Base-by-base conservation (phyloP, 2,113 vertebrate genomes). In the Poeciliopsis turrubarensis region DNA sequence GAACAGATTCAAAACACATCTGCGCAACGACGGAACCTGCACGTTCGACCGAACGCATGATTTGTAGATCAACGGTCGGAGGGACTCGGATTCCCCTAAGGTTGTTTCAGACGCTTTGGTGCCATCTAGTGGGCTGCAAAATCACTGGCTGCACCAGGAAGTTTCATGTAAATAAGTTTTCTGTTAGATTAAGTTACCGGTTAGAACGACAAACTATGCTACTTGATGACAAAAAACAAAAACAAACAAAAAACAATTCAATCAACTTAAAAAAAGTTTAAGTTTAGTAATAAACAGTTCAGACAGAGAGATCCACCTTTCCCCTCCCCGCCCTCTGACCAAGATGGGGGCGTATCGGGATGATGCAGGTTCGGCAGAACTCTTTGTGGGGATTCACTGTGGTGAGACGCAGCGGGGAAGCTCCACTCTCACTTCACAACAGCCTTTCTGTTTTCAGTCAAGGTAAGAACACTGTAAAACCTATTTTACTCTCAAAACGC, bases 391-490 rank as follows among this genome's bases (percentile, higher is more conserved):
- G 11, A 31, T 13, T 29, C 3, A 57, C 15, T 15, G 14, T 4
- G 25, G 22, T n/a, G 68, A 78, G 47, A 68, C 65, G 30, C 62
- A 44, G 11, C 73, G 8, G 5, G 70, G 51, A 37, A 30, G 68
- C 73, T 77, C 19, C 76, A 72, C 44, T 17, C 26, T 3, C 65
- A 5, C 3, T 27, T 44, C 78, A 79, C 80, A 77, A n/a, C 85
- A 84, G 78, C 83, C 6, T 47, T 66, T 75, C 72, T 34, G 37
- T 75, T 60, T 68, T 71, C 14, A 1, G 7, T 1, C 13, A 82
- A 86, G 89, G 90, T 91, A 82, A 91, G 87, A 32, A 0, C 30
- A 27, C 17, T 57, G 12, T 26, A 31, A 47, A 29, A 57, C 8
- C 51, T n/a, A 0, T 27, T 67, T 72, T 25, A 51, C 2, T 3